Conservation (phyloP, 2,113 vertebrate species). For the Scolopax mira region DNA sequence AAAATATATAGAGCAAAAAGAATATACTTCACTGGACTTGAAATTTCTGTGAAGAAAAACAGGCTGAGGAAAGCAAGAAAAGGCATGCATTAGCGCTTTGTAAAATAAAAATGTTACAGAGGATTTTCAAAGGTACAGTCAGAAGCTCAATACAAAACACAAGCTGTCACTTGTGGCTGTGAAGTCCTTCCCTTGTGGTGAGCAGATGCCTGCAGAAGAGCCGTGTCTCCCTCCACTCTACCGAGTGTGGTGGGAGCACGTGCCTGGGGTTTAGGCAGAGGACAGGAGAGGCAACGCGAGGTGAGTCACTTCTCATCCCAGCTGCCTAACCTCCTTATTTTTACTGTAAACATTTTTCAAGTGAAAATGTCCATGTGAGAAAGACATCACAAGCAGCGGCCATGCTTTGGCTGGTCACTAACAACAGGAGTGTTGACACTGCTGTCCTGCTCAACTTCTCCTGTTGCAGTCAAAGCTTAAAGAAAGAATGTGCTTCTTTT, state of each 20-base stretch:
- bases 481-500: not conserved
- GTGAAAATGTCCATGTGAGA: conserved; percentile 6
- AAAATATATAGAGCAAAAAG: not conserved
- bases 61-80: not conserved
- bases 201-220: not conserved
- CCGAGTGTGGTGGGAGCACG: fast-evolving
- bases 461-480: not conserved
- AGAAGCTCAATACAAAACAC: fast-evolving
- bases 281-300: not conserved
- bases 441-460: not conserved
- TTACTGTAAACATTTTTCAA: conserved; percentile 32
- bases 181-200: not conserved
- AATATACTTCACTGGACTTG: not conserved
- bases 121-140: not conserved
- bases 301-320: conserved; percentile 17
- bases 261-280: not conserved
- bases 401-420: conserved; percentile 31
- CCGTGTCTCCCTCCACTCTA: not conserved
- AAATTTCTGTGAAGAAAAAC: not conserved
- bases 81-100: fast-evolving
- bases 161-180: not conserved
- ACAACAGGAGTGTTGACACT: not conserved
- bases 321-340: conserved; percentile 15
- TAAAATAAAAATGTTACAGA: not conserved
- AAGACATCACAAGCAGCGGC: not conserved